Base-by-base conservation (phyloP, 1,140 invertebrate species). In the Drosophila baimaii region DNA sequence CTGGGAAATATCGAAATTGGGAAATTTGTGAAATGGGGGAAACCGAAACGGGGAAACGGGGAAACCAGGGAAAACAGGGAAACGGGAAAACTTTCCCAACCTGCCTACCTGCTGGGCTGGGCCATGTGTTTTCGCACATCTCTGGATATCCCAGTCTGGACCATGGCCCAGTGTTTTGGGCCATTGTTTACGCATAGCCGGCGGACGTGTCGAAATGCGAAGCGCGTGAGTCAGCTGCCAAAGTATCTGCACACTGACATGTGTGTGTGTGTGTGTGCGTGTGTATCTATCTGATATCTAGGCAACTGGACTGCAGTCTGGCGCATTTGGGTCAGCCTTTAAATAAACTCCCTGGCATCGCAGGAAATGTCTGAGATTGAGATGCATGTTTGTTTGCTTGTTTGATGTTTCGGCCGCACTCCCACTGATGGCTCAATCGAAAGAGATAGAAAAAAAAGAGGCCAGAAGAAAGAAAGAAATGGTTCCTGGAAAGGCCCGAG, bases 251-350 rank as follows among this genome's bases (percentile, higher is more conserved):
- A n/a, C n/a, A n/a, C n/a, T n/a, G n/a, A n/a, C n/a, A n/a, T n/a
- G n/a, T n/a, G n/a, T n/a, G n/a, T n/a, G n/a, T n/a, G n/a, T n/a
- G n/a, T n/a, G n/a, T 69, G 35, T 49, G 27, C 41, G 17, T 46
- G 54, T 63, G 47, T 55, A 17, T 49, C 27, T 58, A 29, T 61
- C 25, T 49, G 23, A 27, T 63, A 62, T 74, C 49, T 63, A 41
- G 25, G 55, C 68, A 70, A 58, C 37, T 58, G 62, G 46, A 68
- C 54, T 77, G 52, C 72, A 77, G 73, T 76, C 54, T 65, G 62
- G 63, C 62, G 25, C 37, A 86, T 81, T 64, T 86, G 79, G 82
- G 79, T 78, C 82, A 70, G 82, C 62, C 63, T 47, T 81, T 78
- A 82, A 82, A 82, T 82, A 82, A 83, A 82, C 74, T 78, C 64